Evolutionary conservation across 2,888 invertebrate genomes (phyloP).

Genomic region (Odontothrips loti): DNA sequence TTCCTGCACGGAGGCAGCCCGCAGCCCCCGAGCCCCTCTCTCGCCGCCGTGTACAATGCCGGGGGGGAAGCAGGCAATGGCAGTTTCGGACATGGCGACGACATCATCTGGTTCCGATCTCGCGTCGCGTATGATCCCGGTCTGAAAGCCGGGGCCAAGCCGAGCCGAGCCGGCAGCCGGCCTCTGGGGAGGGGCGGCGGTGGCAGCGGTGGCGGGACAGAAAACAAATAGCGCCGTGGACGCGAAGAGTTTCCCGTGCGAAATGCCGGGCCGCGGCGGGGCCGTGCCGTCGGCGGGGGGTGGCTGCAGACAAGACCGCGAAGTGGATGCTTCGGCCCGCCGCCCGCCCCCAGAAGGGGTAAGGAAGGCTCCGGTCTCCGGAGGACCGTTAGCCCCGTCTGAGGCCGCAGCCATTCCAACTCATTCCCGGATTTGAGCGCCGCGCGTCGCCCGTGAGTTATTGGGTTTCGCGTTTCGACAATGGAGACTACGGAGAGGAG

Average conservation of each 20-base stretch:
- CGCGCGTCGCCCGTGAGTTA: conserved; percentile 21
- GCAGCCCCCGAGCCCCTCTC: neutral
- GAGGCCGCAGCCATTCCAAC: neutral
- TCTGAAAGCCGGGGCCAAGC: no score
- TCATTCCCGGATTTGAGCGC: conserved; percentile 23
- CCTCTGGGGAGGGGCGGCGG: neutral
- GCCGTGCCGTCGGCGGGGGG: neutral
- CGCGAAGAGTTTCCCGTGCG: neutral
- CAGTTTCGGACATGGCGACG: neutral
- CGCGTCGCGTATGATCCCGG: neutral
- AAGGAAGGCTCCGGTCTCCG: neutral
- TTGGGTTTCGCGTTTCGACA: conserved; percentile 26
- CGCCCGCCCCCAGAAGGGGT: neutral
- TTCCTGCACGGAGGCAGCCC: neutral
- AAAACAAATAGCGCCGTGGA: conserved; percentile 36
- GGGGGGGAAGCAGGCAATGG: neutral
- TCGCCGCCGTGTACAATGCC: neutral
- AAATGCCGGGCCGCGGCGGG: neutral
- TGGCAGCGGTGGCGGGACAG: conserved; percentile 34
- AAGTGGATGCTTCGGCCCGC: neutral
- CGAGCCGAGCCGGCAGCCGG: no score
- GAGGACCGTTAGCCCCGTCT: conserved; percentile 15
- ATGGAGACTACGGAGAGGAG: neutral
- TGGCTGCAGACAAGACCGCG: neutral
- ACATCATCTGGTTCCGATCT: conserved; percentile 18